Evolutionary conservation across 1,140 invertebrate genomes (phyloP).

Genomic region (Vanessa tameamea): DNA sequence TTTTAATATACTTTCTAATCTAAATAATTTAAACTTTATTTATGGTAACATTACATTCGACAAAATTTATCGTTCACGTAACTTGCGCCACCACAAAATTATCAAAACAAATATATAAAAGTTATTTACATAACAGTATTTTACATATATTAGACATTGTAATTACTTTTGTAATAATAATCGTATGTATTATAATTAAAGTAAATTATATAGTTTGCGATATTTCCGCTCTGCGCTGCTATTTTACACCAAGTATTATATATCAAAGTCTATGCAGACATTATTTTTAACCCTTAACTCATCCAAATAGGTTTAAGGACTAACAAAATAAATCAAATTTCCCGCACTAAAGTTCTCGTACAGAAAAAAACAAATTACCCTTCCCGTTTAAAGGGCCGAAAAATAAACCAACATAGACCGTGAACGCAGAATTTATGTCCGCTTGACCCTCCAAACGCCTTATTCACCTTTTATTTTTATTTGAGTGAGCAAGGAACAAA

Average conservation of each 20-base stretch:
- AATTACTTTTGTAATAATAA: no score
- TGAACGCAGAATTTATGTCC: conserved; percentile 74
- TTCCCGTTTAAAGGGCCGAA: conserved; percentile 63
- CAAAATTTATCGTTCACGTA: no score
- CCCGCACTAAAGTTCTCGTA: conserved; percentile 25
- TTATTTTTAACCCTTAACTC: background rate
- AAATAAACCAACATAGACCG: conserved; percentile 69
- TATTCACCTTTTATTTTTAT: conserved; percentile 81
- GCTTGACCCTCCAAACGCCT: conserved; percentile 73
- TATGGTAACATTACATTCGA: no score
- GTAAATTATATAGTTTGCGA: no score
- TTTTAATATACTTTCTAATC: no score
- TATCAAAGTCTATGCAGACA: background rate
- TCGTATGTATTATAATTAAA: no score
- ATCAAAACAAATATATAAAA: no score
- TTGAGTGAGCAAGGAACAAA: conserved; percentile 80
- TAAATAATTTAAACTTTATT: no score
- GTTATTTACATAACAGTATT: no score
- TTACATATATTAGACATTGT: no score
- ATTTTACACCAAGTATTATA: background rate
- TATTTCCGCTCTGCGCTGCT: no score
- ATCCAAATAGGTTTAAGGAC: conserved; percentile 5
- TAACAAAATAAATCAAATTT: conserved; percentile 29
- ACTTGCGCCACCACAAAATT: no score
- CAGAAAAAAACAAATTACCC: conserved; percentile 27